These are phyloP conservation scores for Apis dorsata DNA, from an alignment of 1,140 invertebrate genomes.

Conservation along the genomic window DNA sequence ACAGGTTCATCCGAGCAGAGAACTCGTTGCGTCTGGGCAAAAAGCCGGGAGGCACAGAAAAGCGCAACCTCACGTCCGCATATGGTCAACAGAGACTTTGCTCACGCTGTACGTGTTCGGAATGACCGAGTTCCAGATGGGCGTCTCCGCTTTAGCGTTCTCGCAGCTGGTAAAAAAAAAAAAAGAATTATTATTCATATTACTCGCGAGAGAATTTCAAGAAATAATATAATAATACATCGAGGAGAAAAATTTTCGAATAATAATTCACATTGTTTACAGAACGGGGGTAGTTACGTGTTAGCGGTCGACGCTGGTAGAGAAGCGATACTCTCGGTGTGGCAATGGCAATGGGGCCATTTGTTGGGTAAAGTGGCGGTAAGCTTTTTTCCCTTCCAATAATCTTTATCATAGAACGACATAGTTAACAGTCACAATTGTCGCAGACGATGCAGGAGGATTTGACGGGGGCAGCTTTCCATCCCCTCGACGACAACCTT, in stretches of 20 bases:
- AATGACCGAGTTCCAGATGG: conserved; percentile 94
- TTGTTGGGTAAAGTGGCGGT: conserved; percentile 93
- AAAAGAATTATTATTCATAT: too few species aligned
- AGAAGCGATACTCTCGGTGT: conserved; percentile 92
- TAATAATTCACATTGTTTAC: too few species aligned
- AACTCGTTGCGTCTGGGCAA: conserved; percentile 95
- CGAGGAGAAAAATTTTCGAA: too few species aligned
- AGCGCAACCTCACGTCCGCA: conserved; percentile 94
- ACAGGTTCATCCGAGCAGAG: conserved; percentile 92
- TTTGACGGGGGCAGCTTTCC: conserved; percentile 93
- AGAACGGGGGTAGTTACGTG: conserved; percentile 94
- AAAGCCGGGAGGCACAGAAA: conserved; percentile 89
- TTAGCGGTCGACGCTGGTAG: conserved; percentile 91
- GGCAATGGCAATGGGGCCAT: conserved; percentile 95
- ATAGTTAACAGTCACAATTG: background rate
- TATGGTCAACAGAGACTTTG: conserved; percentile 96
- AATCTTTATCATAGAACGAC: too few species aligned
- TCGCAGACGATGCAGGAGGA: conserved; percentile 92
- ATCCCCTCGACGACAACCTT: conserved; percentile 95
- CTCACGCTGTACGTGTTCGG: conserved; percentile 95
- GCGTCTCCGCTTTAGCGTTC: conserved; percentile 93
- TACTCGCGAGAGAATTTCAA: too few species aligned
- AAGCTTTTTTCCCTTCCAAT: conserved; percentile 74
- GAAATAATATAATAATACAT: too few species aligned
- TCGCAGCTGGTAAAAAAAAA: conserved; percentile 86